Percentiles rank a stretch among this genome's conserved stretches.
These are phyloP conservation scores for Poeciliopsis retropinna DNA, from an alignment of 2,113 vertebrate species.

Conservation along the genomic window DNA sequence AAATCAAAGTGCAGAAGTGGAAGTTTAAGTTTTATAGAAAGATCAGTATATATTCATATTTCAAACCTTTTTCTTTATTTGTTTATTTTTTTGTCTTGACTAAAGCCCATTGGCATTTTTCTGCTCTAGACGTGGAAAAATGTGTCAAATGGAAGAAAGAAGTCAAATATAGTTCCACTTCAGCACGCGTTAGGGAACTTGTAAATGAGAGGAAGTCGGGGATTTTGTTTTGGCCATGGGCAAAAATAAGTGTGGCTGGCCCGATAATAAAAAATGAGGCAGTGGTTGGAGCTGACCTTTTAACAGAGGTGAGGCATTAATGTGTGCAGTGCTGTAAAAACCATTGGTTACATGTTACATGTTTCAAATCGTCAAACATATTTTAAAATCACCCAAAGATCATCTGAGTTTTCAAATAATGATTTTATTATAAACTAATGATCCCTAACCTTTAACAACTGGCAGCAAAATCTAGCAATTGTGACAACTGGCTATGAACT, in stretches of 20 bases:
- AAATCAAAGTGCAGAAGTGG: too few relatives aligned
- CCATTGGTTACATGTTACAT: neutral
- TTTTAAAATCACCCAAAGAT: too few relatives aligned
- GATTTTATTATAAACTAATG: too few relatives aligned
- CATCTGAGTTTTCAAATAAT: too few relatives aligned
- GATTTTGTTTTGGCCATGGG: conserved; percentile 5
- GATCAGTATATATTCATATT: too few relatives aligned
- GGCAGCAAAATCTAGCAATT: too few relatives aligned
- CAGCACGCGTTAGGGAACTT: neutral
- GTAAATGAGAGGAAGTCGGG: conserved; percentile 33
- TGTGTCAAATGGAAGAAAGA: conserved; percentile 9
- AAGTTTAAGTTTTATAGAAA: too few relatives aligned
- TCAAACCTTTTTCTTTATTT: neutral
- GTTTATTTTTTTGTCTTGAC: neutral
- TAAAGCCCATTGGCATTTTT: neutral
- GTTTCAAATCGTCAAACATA: too few relatives aligned
- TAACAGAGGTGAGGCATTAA: neutral
- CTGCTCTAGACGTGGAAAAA: conserved; percentile 13
- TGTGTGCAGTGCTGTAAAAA: neutral
- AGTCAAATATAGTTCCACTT: neutral
- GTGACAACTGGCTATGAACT: too few relatives aligned
- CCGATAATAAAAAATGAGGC: neutral
- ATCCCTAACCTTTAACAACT: too few relatives aligned
- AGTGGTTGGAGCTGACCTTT: conserved; percentile 8
- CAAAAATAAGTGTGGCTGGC: conserved; percentile 22